Evolutionary conservation across 2,888 invertebrate genomes (phyloP), one percentile per base, ranked within the genome.

Genomic region (Drosophila percnosoma): DNA sequence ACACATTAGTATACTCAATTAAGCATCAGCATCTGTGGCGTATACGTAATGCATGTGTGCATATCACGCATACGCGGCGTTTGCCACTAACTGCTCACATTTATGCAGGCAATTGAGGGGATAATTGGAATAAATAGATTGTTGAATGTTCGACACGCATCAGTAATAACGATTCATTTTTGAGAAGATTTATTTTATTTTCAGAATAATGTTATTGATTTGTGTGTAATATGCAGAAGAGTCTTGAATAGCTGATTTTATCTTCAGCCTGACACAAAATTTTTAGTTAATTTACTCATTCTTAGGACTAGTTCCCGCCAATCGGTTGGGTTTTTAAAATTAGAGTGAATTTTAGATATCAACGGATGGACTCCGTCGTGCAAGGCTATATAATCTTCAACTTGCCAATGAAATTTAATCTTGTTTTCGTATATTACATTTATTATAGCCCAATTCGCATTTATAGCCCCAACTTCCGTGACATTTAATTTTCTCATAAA

Each of bases 1-100:
- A 15, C 8, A 24, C 45, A 45, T 45, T 45, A 15, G 40, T 21
- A 52, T 62, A 71, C 71, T 62, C 72, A 71, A 72, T 72, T 59
- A 58, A 8, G 11, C n/a, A 40, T 4, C 45, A 8, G 34, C 68
- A 57, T 36, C 8, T 51, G 59, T 27, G 54, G 36, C 65, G 60
- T 48, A 48, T 73, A 24, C 55, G 49, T 45, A 38, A 72, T 59
- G 11, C 1, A 18, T 10, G 29, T 2, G 21, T 1, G 29, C 38
- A 53, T 24, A 59, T 53, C 45, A 49, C 27, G 53, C 38, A 66
- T 49, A 65, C 59, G 58, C 21, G 2, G 8, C 8, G 27, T 15
- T 13, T 8, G 62, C 21, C 33, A 18, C 18, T 27, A 24, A 27
- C n/a, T 48, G 13, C 21, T 51, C 3, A 34, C 13, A 40, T 40